These are phyloP conservation scores for Pediacus dermestoides DNA, from an alignment of 2,888 invertebrate species.

Conservation along the genomic window DNA sequence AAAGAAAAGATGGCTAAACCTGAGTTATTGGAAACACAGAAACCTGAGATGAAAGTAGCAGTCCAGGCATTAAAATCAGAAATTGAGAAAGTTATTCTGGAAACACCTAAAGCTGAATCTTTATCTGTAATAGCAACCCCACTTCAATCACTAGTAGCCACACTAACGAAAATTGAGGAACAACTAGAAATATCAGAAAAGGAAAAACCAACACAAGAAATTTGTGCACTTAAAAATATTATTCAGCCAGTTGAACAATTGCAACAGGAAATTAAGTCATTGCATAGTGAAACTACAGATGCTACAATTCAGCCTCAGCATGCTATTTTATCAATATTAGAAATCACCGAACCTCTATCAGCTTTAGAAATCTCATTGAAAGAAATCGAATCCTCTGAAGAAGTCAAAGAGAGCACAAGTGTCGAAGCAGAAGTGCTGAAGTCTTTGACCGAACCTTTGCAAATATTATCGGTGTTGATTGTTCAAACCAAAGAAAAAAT, in stretches of 20 bases:
- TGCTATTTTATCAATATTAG: slow-evolving; percentile 19
- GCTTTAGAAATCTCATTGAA: slow-evolving; percentile 15
- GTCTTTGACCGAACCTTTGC: no score
- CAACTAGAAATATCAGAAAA: no score
- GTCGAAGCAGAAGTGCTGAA: no score
- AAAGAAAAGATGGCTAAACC: slow-evolving; percentile 11
- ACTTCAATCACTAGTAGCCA: slow-evolving; percentile 6
- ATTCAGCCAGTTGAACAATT: slow-evolving; percentile 3
- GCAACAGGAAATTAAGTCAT: not conserved
- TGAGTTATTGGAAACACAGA: slow-evolving; percentile 9
- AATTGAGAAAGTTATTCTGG: not conserved
- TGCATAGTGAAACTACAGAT: not conserved
- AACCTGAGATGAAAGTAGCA: slow-evolving; percentile 8
- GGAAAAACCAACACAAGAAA: no score
- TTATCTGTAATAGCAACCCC: slow-evolving; percentile 2
- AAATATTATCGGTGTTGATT: no score
- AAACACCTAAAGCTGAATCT: not conserved
- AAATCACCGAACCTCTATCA: slow-evolving; percentile 17
- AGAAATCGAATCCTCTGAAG: no score
- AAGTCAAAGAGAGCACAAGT: no score
- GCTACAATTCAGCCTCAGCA: slow-evolving; percentile 8
- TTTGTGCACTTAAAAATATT: not conserved
- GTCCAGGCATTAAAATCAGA: slow-evolving; percentile 8
- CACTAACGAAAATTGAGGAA: slow-evolving; percentile 1
- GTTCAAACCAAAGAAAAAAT: no score